A percentile compares a stretch with the other conserved stretches of the same genome.
These are phyloP conservation scores for Drosophila demipolita DNA, from an alignment of 2,888 invertebrate genomes.

Conservation along the genomic window DNA sequence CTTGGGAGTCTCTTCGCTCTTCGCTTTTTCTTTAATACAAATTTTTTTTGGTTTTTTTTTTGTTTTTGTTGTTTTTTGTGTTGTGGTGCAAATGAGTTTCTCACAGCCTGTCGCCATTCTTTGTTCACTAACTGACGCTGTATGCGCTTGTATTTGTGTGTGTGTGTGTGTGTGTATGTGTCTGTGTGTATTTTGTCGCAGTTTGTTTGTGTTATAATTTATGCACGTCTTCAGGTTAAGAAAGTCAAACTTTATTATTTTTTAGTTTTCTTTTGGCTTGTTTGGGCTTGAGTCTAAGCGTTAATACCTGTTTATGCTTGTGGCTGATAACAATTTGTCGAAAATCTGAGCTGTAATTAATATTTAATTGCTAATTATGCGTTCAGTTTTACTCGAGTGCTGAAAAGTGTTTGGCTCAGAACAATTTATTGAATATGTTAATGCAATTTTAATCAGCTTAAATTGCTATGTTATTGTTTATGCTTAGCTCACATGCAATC, in stretches of 20 bases:
- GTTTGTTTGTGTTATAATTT: conserved; percentile 67
- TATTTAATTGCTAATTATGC: conserved; percentile 26
- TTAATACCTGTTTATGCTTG: conserved; percentile 31
- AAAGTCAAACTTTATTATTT: conserved; percentile 68
- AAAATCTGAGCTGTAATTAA: conserved; percentile 23
- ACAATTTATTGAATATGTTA: not conserved
- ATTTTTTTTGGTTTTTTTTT: conserved; percentile 14
- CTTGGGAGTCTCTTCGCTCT: conserved; percentile 56
- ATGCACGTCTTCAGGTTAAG: conserved; percentile 79
- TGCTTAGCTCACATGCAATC: conserved; percentile 32
- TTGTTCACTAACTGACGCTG: conserved; percentile 53
- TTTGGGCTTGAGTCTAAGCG: not conserved
- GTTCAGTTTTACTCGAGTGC: conserved; percentile 1
- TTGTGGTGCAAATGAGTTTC: conserved; percentile 73
- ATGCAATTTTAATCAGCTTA: conserved; percentile 42
- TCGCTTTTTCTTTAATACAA: conserved; percentile 66
- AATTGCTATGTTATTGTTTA: conserved; percentile 22
- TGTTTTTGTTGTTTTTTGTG: conserved; percentile 17
- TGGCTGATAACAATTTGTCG: conserved; percentile 38
- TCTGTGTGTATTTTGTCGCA: conserved; percentile 12
- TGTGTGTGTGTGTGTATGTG: conserved; percentile 16
- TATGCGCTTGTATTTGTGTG: conserved; percentile 18
- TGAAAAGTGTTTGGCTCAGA: not conserved
- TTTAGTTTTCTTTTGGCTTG: conserved; percentile 19
- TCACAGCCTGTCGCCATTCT: conserved; percentile 69